phyloP scores from a whole-genome alignment of 2,888 invertebrate species.

The Elegia similella region DNA sequence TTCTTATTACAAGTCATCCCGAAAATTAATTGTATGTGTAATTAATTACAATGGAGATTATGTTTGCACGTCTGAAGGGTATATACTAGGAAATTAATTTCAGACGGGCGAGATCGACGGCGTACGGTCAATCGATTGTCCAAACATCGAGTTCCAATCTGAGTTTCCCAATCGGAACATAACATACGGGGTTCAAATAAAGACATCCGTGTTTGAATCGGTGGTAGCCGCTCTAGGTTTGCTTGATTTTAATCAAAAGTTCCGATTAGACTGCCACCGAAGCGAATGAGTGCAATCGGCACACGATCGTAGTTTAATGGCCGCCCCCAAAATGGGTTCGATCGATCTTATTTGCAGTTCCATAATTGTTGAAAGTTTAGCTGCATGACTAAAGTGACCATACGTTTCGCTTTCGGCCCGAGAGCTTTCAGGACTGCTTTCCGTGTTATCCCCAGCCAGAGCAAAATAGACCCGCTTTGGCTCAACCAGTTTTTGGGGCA shows the following conservation, averaged over 20 bases:
- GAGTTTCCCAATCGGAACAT: conserved; percentile 60
- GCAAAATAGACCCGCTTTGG: too few relatives aligned
- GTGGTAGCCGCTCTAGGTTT: conserved; percentile 59
- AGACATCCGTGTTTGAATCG: conserved; percentile 69
- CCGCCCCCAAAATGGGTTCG: conserved; percentile 60
- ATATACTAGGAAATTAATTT: conserved; percentile 11
- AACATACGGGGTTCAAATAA: conserved; percentile 72
- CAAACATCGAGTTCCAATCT: conserved; percentile 58
- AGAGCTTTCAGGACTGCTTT: too few relatives aligned
- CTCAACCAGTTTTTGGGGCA: too few relatives aligned
- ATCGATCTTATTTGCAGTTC: conserved; percentile 68
- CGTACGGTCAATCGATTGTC: conserved; percentile 55
- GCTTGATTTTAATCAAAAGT: conserved; percentile 82
- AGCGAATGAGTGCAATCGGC: conserved; percentile 59
- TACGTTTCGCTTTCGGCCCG: too few relatives aligned
- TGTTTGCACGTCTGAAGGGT: neutral
- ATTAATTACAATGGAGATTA: neutral
- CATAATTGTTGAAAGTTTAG: conserved; percentile 64
- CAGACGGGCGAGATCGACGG: conserved; percentile 19
- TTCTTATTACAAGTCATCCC: neutral
- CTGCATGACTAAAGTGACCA: conserved; percentile 30
- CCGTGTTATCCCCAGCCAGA: too few relatives aligned
- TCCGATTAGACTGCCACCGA: conserved; percentile 73
- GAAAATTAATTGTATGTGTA: neutral
- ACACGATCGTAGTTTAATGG: conserved; percentile 64